Evolutionary conservation across 2,888 invertebrate genomes (phyloP).

Genomic region (Amaurobius ferox): DNA sequence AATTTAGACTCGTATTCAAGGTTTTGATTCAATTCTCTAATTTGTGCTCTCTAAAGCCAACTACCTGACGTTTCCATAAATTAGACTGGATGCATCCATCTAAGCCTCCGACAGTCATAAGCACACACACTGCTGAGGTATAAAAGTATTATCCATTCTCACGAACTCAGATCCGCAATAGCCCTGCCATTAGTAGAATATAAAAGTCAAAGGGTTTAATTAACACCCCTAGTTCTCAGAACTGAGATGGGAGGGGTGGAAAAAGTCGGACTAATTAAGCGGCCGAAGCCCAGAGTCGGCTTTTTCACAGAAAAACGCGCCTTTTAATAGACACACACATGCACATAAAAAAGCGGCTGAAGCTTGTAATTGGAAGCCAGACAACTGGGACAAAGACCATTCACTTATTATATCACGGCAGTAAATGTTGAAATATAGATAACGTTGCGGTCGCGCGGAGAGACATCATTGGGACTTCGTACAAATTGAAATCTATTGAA

Average conservation of each 20-base stretch:
- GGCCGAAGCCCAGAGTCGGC: constrained; percentile 39
- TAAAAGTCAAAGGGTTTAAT: constrained; percentile 63
- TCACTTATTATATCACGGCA: constrained; percentile 69
- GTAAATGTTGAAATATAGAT: constrained; percentile 67
- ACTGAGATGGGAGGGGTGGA: constrained; percentile 24
- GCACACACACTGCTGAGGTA: background rate
- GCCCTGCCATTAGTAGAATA: constrained; percentile 35
- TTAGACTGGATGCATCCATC: no score
- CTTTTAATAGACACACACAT: constrained; percentile 56
- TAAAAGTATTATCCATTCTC: constrained; percentile 23
- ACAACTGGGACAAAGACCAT: constrained; percentile 55
- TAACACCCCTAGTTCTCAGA: constrained; percentile 48
- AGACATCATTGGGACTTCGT: constrained; percentile 56
- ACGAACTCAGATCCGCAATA: constrained; percentile 22
- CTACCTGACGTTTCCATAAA: no score
- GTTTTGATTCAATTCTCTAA: no score
- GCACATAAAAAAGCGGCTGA: constrained; percentile 36
- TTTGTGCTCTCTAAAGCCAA: no score
- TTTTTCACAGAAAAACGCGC: constrained; percentile 33
- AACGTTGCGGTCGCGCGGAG: constrained; percentile 44
- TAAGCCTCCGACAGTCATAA: no score
- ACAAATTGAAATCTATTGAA: constrained; percentile 70
- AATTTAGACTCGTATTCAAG: no score
- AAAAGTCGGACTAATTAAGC: constrained; percentile 63
- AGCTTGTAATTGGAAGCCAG: constrained; percentile 62